A percentile compares a stretch with the other conserved stretches of the same genome.
Conservation (phyloP, 2,888 invertebrate genomes). For the Philereme vetulata region DNA sequence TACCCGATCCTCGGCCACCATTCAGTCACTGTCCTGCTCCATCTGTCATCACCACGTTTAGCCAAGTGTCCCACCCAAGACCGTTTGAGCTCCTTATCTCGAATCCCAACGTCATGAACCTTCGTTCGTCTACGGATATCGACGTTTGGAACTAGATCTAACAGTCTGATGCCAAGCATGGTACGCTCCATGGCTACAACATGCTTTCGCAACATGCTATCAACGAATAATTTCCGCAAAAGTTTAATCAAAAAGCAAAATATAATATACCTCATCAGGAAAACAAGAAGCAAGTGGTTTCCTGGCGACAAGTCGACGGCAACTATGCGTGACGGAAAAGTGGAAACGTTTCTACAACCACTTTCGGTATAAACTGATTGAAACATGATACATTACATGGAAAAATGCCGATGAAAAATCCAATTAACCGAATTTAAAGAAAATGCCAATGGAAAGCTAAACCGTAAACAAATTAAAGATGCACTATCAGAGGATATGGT, state of each 20-base stretch:
- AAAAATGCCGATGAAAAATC: conserved; percentile 6
- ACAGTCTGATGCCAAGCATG: too few relatives aligned
- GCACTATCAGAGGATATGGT: neutral
- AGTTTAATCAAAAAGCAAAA: conserved; percentile 19
- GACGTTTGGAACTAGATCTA: too few relatives aligned
- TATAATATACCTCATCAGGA: conserved; percentile 23
- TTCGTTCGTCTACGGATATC: too few relatives aligned
- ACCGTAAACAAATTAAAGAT: neutral
- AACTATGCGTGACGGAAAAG: conserved; percentile 46
- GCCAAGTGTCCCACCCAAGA: too few relatives aligned
- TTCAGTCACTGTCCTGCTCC: too few relatives aligned
- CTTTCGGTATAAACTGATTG: conserved; percentile 27
- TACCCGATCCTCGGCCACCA: too few relatives aligned
- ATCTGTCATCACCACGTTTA: too few relatives aligned
- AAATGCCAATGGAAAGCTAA: conserved; percentile 3
- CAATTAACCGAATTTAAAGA: conserved; percentile 7
- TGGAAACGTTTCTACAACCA: conserved; percentile 34
- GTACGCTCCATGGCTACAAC: too few relatives aligned
- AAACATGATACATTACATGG: conserved; percentile 12
- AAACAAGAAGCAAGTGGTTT: conserved; percentile 27
- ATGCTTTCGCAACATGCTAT: conserved; percentile 3
- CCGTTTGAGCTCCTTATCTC: too few relatives aligned
- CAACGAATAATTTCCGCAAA: conserved; percentile 23
- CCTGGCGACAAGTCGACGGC: conserved; percentile 27
- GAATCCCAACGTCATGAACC: too few relatives aligned